These are phyloP conservation scores for Eubucco bourcierii DNA, from an alignment of 2,113 vertebrate genomes.

Conservation along the genomic window DNA sequence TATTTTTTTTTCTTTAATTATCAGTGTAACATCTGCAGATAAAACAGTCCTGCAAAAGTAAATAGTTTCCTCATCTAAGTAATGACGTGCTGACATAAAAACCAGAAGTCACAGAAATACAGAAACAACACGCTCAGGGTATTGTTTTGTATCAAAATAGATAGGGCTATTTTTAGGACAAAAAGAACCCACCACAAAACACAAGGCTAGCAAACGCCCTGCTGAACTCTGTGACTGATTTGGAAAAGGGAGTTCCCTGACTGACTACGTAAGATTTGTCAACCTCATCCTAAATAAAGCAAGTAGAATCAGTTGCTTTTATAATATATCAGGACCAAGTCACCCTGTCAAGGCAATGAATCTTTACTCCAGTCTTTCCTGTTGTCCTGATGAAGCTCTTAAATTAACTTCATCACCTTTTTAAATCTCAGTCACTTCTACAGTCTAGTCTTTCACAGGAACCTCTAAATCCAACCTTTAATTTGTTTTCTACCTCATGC, in stretches of 20 bases:
- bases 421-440: not conserved
- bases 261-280: not conserved
- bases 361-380: not conserved
- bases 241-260: constrained; percentile 15
- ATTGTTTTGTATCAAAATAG: constrained; percentile 35
- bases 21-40: not conserved
- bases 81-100: not conserved
- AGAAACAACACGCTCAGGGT: not conserved
- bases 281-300: constrained; percentile 3
- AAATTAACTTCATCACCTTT: not conserved
- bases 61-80: not conserved
- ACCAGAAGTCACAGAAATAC: constrained; percentile 7
- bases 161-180: not conserved
- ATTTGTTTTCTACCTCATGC: accelerated
- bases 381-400: not conserved
- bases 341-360: not conserved
- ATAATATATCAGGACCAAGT: not conserved
- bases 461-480: not conserved
- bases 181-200: not conserved
- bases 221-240: not conserved
- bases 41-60: not conserved
- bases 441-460: not conserved
- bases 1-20: not conserved
- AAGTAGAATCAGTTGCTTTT: not conserved
- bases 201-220: not conserved